Evolutionary conservation across 2,113 vertebrate genomes (phyloP).

Genomic region (Myiopsitta monachus): DNA sequence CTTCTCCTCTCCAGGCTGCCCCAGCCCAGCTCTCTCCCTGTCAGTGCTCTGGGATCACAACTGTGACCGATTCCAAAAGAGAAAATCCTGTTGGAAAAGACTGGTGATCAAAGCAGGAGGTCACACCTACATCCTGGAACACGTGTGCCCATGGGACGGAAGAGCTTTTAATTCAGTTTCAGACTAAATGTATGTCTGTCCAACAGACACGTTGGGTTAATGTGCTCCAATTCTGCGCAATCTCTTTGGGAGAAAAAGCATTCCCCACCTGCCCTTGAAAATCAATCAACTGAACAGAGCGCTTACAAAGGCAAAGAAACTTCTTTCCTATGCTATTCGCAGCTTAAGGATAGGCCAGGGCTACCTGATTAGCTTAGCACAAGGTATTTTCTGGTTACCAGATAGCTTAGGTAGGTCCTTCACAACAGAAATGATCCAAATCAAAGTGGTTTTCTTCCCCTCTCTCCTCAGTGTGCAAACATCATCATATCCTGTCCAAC

Average conservation of each 20-base stretch:
- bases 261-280: background rate
- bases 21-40: no score
- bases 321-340: background rate
- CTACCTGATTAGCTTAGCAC: background rate
- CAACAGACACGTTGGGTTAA: background rate
- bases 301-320: background rate
- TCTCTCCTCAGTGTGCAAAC: background rate
- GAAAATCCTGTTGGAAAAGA: background rate
- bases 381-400: background rate
- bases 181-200: accelerated
- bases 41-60: background rate
- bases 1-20: no score
- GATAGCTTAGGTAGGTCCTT: background rate
- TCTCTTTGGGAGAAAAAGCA: background rate
- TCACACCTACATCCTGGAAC: slow-evolving; percentile 32
- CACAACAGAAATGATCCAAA: background rate
- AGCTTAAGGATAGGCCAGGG: background rate
- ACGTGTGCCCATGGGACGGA: background rate
- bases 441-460: background rate
- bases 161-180: background rate
- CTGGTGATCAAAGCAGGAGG: slow-evolving; percentile 1
- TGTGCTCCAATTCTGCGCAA: accelerated
- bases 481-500: background rate
- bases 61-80: background rate
- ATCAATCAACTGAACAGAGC: background rate